Conservation (phyloP, 2,888 invertebrate genomes). For the Aphodius sticticus region DNA sequence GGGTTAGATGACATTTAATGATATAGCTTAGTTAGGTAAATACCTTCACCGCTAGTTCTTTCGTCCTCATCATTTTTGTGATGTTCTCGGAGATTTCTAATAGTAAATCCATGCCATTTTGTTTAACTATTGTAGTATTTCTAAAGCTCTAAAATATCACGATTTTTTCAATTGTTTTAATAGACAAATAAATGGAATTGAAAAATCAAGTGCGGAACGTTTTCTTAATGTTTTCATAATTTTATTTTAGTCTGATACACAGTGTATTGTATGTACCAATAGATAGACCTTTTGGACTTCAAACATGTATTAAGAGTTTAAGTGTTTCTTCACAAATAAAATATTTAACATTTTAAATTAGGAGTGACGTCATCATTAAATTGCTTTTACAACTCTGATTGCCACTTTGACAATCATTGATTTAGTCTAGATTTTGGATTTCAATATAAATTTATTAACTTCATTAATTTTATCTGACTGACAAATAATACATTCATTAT, state of each 20-base stretch:
- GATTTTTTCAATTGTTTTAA: neutral
- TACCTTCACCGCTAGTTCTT: constrained; percentile 79
- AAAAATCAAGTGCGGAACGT: neutral
- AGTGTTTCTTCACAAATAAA: too few species aligned
- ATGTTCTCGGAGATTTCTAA: constrained; percentile 83
- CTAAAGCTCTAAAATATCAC: constrained; percentile 48
- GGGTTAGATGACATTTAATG: neutral
- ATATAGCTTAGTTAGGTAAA: neutral
- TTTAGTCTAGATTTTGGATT: too few species aligned
- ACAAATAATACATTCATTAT: too few species aligned
- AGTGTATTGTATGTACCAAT: too few species aligned
- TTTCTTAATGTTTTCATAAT: neutral
- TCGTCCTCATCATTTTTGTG: constrained; percentile 84
- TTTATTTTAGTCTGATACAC: too few species aligned
- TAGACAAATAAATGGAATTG: constrained; percentile 4
- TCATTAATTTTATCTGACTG: too few species aligned
- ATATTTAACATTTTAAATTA: too few species aligned
- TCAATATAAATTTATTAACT: too few species aligned
- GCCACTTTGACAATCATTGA: too few species aligned
- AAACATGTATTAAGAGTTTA: neutral
- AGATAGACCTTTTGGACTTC: neutral
- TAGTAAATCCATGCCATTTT: constrained; percentile 77
- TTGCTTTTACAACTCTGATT: too few species aligned
- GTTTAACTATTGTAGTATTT: constrained; percentile 63
- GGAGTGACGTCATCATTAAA: too few species aligned